phyloP scores from a whole-genome alignment of 2,113 vertebrate genomes.

The Tyto alba region DNA sequence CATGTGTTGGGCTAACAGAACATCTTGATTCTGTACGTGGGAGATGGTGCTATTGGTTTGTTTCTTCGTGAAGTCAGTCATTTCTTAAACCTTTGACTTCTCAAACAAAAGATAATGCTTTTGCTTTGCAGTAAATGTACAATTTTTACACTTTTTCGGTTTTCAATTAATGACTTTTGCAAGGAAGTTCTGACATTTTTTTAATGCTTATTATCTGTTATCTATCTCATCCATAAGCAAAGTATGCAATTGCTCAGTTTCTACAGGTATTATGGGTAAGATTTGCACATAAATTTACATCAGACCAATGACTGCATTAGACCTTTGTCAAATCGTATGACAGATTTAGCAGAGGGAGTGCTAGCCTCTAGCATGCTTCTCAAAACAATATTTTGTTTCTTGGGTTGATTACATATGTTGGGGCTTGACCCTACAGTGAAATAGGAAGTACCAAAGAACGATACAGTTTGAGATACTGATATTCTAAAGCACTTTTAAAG shows the following conservation, averaged over 20 bases:
- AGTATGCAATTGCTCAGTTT: background rate
- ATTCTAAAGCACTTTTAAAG: background rate
- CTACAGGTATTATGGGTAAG: background rate
- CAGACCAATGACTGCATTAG: background rate
- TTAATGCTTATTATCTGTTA: background rate
- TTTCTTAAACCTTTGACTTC: background rate
- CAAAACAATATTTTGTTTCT: background rate
- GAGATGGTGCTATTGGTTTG: background rate
- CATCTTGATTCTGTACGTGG: fast-evolving
- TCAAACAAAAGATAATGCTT: background rate
- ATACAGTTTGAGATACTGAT: background rate
- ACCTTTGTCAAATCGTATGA: background rate
- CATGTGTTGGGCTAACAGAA: fast-evolving
- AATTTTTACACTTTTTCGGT: background rate
- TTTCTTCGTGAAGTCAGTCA: background rate
- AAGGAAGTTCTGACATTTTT: background rate
- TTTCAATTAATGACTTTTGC: background rate
- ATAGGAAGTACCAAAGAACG: background rate
- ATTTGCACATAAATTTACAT: background rate
- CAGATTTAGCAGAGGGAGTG: background rate
- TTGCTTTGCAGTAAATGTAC: background rate
- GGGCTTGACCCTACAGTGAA: background rate
- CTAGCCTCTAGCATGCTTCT: background rate
- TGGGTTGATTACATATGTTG: background rate
- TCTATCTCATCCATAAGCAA: background rate